Evolutionary conservation across 2,797 vertebrate genomes (phyloP), one percentile per base, ranked within the genome.

Genomic region (Heteromormyrus szaboi): DNA sequence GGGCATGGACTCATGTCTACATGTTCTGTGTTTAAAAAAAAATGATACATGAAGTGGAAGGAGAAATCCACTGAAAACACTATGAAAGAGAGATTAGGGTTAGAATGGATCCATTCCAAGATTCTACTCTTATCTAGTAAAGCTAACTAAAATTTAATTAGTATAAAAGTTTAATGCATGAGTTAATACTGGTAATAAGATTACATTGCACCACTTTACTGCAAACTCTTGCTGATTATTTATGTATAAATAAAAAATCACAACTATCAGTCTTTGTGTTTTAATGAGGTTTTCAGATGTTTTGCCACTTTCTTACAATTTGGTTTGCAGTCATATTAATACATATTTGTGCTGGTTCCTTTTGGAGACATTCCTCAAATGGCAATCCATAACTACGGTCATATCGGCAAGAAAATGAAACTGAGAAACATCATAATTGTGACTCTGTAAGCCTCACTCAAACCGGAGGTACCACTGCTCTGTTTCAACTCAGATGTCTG

Each of bases 11-110:
- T 25, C n/a, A 33, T 22, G 22, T 12, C 19, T 25, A 83, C 7
- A 46, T 17, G 11, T 83, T 83, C 48, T 48, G 33, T 41, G 68
- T 76, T 72, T 19, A 76, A 33, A 81, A 37, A 81, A 37, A 0
- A 56, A 22, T 22, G n/a, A 83, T 46, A 83, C 17, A 81, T 19
- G 44, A n/a, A 83, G 7, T 83, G 5, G n/a, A 83, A 83, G 6
- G 9, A 83, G 79, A 83, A 8, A 83, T n/a, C 46, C 37, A 48
- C 46, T 83, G n/a, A 83, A 83, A 46, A 48, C 17, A 48, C 9
- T 33, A 92, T 37, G 29, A 72, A 37, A 37, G 65, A 68, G 29
- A 76, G 68, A 76, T 37, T 17, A 76, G 68, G 68, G 68, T 76
- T 76, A 76, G 33, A 46, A 81, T 17, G 41, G 41, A 33, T 53